Base-by-base conservation (phyloP, 2,113 vertebrate species). In the Ochotona princeps region DNA sequence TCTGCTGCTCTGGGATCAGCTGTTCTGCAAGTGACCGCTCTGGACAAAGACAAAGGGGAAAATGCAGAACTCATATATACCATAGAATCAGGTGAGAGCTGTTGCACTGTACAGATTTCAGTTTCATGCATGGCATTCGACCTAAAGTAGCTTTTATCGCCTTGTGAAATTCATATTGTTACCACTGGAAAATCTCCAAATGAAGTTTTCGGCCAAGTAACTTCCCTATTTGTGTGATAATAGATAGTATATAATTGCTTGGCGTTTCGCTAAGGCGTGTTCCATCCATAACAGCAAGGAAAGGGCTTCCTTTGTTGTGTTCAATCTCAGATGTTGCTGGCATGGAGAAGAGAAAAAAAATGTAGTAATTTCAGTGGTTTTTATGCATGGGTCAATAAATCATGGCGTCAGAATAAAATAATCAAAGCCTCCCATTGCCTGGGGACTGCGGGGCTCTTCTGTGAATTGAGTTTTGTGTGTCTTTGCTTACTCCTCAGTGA, bases 41-140 rank as follows among this genome's bases (percentile, higher is more conserved):
- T 99, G 95, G 99, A 99, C 98, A 99, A 99, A 98, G 99, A 99
- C 97, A 99, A 99, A 97, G 99, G 99, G 92, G 98, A 98, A 96
- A 99, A 99, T 1, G 99, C 99, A 54, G 99, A 99, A 72, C 98
- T 99, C 57, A 97, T 98, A 63, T 99, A 99, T 92, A 98, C 98
- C 14, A 99, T 99, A 95, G 99, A 99, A 98, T 97, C 99, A 98
- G 99, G 99, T 99, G 96, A 96, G 97, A 79, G 93, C 82, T 82
- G 67, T 20, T 67, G 8, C 51, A 30, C 49, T 5, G n/a, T 51
- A 60, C 63, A 83, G 61, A 38, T 13, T n/a, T 49, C 70, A 25
- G 54, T 10, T 0, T 35, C n/a, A 51, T 26, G 80, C 85, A 12
- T 84, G 76, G 35, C 28, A 0, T 66, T 73, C 2, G 3, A 32